Percentiles rank a stretch among this genome's conserved stretches.
Evolutionary conservation across 2,888 invertebrate genomes (phyloP).

Genomic region (Melanostoma mellinum): DNA sequence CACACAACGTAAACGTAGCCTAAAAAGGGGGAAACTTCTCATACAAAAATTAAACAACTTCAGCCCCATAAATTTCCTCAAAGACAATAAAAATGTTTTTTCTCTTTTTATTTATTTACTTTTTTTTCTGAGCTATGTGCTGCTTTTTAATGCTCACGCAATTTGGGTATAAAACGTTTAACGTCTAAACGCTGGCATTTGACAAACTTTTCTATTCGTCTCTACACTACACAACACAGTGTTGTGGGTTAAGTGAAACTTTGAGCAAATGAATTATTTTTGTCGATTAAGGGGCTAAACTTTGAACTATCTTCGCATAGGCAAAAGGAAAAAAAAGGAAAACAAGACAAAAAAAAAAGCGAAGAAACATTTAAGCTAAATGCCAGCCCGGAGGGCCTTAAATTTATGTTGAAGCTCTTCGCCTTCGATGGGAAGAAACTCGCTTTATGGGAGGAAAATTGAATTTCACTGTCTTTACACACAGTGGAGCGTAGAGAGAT

Average conservation of each 20-base stretch:
- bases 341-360: too few species aligned
- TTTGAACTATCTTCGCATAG: slow-evolving; percentile 42
- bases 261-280: slow-evolving; percentile 45
- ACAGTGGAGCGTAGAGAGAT: not conserved
- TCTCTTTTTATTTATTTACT: slow-evolving; percentile 5
- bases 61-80: slow-evolving; percentile 56
- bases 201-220: slow-evolving; percentile 52
- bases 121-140: slow-evolving; percentile 7
- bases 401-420: slow-evolving; percentile 49
- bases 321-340: slow-evolving; percentile 9
- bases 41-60: slow-evolving; percentile 46
- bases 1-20: slow-evolving; percentile 1
- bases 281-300: slow-evolving; percentile 31
- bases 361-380: slow-evolving; percentile 24
- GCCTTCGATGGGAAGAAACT: not conserved
- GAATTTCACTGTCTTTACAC: slow-evolving; percentile 46
- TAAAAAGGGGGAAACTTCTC: slow-evolving; percentile 44
- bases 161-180: slow-evolving; percentile 72
- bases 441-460: slow-evolving; percentile 22
- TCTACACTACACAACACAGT: slow-evolving; percentile 24
- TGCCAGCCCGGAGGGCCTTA: slow-evolving; percentile 46
- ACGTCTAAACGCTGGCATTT: slow-evolving; percentile 69
- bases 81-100: slow-evolving; percentile 67
- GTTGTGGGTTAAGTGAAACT: slow-evolving; percentile 65
- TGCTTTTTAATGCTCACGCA: slow-evolving; percentile 68